Conservation (phyloP, 2,797 vertebrate species). For the Caiman crocodilus region DNA sequence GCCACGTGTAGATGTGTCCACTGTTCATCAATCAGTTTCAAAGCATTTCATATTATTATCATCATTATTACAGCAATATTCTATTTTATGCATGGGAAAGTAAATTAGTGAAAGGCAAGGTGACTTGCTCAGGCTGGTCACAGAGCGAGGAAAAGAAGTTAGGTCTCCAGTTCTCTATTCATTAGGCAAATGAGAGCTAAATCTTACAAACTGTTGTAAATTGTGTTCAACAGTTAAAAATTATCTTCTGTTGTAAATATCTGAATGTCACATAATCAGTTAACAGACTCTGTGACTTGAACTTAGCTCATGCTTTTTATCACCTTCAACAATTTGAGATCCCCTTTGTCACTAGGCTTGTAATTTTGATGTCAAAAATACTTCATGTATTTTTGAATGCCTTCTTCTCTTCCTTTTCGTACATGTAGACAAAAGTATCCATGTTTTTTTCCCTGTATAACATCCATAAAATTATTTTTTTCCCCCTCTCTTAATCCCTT, state of each 20-base stretch:
- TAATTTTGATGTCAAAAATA: not conserved
- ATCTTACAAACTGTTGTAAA: not conserved
- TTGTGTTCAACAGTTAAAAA: not conserved
- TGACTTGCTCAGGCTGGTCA: not conserved
- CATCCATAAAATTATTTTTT: not conserved
- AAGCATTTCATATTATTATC: not conserved
- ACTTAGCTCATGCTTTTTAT: not conserved
- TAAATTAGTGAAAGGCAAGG: not conserved
- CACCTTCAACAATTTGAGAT: not conserved
- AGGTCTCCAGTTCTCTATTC: not conserved
- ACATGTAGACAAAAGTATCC: not conserved
- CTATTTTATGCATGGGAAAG: not conserved
- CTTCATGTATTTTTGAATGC: not conserved
- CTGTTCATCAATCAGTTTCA: not conserved
- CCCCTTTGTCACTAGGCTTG: not conserved
- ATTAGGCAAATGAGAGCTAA: not conserved
- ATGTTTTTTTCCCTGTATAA: not conserved
- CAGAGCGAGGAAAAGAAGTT: not conserved
- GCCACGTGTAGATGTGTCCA: no score
- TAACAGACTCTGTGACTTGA: not conserved
- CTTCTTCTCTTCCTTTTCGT: not conserved
- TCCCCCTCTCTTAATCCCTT: not conserved
- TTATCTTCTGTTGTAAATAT: not conserved
- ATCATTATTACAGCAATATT: not conserved
- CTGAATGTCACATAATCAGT: not conserved